Evolutionary conservation across 2,113 vertebrate species (phyloP), one percentile per base, ranked within the genome.

Genomic region (Daphoenositta chrysoptera): DNA sequence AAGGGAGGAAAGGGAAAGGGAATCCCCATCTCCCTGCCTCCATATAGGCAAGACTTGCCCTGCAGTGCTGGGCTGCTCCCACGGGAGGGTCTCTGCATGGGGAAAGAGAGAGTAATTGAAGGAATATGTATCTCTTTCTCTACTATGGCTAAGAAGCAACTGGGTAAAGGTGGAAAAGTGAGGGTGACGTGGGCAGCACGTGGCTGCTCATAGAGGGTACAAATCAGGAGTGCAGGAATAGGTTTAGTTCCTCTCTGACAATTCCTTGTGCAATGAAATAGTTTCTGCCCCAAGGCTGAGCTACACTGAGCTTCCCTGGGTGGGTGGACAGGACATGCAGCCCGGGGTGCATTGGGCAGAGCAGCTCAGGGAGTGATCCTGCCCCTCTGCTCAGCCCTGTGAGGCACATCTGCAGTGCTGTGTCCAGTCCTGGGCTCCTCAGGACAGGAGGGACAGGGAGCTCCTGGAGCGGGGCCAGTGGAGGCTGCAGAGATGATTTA

Each of bases 1-100:
- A 92, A 88, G 53, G 26, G 57, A 95, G 85, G 82, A 85, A 93
- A 61, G 6, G 26, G 85, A 28, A 72, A 90, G 90, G 88, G 95
- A 92, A 94, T 94, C 53, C 69, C 65, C 21, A 4, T 66, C 65
- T 94, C 47, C 61, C 39, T 69, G 42, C 27, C 37, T 64, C 70
- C 20, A 35, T n/a, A 9, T 12, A 48, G 40, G 24, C 9, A 8
- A 33, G 40, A 35, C 18, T 82, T 47, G 21, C 53, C 40, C 68
- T 30, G 27, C 2, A 0, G 15, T n/a, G 58, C 44, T 9, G 9
- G 28, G 45, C 39, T 61, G 64, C 33, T 86, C 83, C 50, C 22
- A 11, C 0, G 0, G 45, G 37, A 73, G 4, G 81, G 18, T 42
- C 27, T 54, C 69, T 65, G 40, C 28, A 0, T 1, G 9, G 42